These are phyloP conservation scores for Etheostoma cragini DNA, from an alignment of 2,113 vertebrate species.

Conservation along the genomic window DNA sequence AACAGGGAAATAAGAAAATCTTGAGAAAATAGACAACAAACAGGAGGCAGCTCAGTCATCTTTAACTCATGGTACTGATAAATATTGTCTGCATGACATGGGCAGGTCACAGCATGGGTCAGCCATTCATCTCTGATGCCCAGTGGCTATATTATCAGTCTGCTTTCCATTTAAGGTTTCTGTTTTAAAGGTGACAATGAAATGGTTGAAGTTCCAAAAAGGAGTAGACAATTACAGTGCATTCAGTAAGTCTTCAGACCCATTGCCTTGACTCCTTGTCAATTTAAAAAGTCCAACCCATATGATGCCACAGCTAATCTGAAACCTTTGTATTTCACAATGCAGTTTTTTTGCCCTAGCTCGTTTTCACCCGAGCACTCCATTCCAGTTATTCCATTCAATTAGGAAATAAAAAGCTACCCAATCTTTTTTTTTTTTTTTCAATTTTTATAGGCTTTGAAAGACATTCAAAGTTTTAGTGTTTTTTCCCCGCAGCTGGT, in stretches of 20 bases:
- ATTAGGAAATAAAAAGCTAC: too few species aligned
- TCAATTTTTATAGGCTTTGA: too few species aligned
- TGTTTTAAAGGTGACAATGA: constrained; percentile 15
- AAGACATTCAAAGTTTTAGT: too few species aligned
- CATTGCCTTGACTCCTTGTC: not conserved
- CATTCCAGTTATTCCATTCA: too few species aligned
- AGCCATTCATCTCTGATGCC: constrained; percentile 19
- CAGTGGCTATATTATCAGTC: constrained; percentile 45
- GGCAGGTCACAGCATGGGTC: constrained; percentile 64
- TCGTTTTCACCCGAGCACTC: too few species aligned
- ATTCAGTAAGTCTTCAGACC: not conserved
- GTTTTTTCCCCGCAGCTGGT: too few species aligned
- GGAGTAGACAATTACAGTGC: not conserved
- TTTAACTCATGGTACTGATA: constrained; percentile 58
- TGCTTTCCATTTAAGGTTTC: constrained; percentile 28
- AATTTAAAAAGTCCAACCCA: too few species aligned
- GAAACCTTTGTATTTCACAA: too few species aligned
- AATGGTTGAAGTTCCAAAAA: constrained; percentile 2
- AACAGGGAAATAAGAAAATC: constrained; percentile 74
- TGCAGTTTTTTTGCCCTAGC: too few species aligned
- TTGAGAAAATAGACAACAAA: constrained; percentile 82
- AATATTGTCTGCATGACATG: constrained; percentile 58
- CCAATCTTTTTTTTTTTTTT: too few species aligned
- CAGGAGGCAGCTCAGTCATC: constrained; percentile 74
- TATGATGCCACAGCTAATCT: too few species aligned